These are phyloP conservation scores for Gryllus longicercus DNA, from an alignment of 2,888 invertebrate genomes.

Conservation along the genomic window DNA sequence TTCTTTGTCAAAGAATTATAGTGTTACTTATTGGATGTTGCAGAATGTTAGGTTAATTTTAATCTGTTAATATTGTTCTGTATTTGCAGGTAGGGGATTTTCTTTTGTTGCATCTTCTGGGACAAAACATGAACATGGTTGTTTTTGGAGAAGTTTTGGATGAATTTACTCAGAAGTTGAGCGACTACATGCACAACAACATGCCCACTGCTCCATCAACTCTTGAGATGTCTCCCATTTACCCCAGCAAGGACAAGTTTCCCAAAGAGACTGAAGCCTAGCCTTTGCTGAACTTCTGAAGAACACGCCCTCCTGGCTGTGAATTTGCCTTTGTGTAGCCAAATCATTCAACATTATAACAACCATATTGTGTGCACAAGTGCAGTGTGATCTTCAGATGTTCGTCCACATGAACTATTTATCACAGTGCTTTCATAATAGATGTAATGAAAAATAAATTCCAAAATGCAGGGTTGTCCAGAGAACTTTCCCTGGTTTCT, in stretches of 20 bases:
- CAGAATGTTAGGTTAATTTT: too few relatives aligned
- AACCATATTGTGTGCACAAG: background rate
- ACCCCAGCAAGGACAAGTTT: constrained; percentile 69
- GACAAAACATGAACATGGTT: constrained; percentile 81
- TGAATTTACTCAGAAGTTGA: constrained; percentile 59
- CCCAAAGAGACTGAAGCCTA: constrained; percentile 83
- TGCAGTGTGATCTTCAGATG: constrained; percentile 2
- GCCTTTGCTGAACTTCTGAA: constrained; percentile 39
- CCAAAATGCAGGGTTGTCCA: background rate
- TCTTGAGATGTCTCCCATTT: constrained; percentile 80
- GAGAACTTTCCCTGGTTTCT: background rate
- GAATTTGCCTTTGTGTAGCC: background rate
- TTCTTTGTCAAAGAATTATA: too few relatives aligned
- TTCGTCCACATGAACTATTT: background rate
- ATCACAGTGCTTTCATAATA: background rate
- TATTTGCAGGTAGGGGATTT: constrained; percentile 77
- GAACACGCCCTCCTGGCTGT: background rate
- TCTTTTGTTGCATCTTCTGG: constrained; percentile 74
- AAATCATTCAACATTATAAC: background rate
- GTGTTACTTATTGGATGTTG: too few relatives aligned
- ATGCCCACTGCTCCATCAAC: constrained; percentile 82
- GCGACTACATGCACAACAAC: constrained; percentile 58
- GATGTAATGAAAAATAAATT: background rate
- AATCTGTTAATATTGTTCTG: too few relatives aligned
- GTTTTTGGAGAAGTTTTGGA: constrained; percentile 77